Base-by-base conservation (phyloP, 37 sponge, comb jelly and placozoan genomes). In the Aphrocallistes beatrix region DNA sequence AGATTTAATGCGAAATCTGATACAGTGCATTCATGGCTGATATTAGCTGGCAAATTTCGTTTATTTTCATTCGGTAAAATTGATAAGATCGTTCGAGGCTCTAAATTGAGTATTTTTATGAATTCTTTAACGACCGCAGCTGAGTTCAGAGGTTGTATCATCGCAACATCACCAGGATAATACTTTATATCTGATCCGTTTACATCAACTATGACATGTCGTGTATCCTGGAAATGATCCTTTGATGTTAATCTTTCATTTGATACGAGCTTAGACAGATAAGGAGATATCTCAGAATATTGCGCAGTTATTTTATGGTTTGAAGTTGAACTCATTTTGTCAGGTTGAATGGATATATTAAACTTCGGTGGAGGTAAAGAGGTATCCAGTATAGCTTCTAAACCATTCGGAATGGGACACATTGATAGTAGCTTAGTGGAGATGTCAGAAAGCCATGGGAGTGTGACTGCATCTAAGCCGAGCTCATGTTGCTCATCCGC, bases 401-500 rank as follows among this genome's bases (percentile, higher is more conserved):
- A 10, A 10, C 90, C 91, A 3, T 36, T 25, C 17, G 96, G 96
- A 1, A 96, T 90, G n/a, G 96, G 96, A 81, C 85, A 88, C 75
- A 90, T 40, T 0, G 75, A 9, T 21, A 86, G n/a, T 37, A 94
- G 81, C 19, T 47, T 37, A 16, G 37, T 45, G 91, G 93, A 96
- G 37, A 96, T 81, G 28, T 87, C 38, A 36, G 40, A 45, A 38
- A 94, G 37, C 96, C 96, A 96, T 16, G 94, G 96, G 28, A 60
- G 50, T 50, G 19, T 84, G 6, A 36, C 69, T 1, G 50, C 37
- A 16, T 16, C 89, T 48, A 38, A 89, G 91, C 99, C 99, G 36
- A 94, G 81, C 50, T 94, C 94, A 87, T 98, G 96, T 50, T 98
- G 99, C 51, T 98, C 99, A 51, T 98, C 99, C 16, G 88, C 97